Conservation (phyloP, 1,140 invertebrate species). For the Yoshiicerus persimilis region DNA sequence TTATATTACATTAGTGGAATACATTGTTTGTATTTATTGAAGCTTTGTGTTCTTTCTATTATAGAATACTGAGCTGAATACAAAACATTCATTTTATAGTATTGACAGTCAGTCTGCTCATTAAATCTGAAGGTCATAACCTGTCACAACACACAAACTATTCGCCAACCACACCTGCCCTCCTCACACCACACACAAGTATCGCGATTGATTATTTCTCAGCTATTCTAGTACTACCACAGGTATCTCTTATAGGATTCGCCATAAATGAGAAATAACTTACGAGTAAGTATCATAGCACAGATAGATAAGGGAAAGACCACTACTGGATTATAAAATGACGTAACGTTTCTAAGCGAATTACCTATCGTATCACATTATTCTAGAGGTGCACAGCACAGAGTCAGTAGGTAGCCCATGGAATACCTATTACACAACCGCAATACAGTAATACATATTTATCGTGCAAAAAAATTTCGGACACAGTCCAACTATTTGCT, state of each 20-base stretch:
- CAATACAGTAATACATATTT: neutral
- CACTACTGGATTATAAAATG: neutral
- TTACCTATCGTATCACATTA: too few relatives aligned
- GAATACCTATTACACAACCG: too few relatives aligned
- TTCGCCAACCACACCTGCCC: neutral
- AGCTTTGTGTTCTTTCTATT: too few relatives aligned
- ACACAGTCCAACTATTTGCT: neutral
- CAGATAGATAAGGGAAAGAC: neutral
- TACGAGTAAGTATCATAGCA: too few relatives aligned
- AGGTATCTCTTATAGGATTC: neutral
- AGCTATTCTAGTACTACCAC: too few relatives aligned
- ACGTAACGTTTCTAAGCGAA: neutral
- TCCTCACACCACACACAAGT: too few relatives aligned
- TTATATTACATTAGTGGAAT: neutral
- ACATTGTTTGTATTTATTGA: neutral
- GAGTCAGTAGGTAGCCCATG: too few relatives aligned
- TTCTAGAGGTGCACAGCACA: too few relatives aligned
- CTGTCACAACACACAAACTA: neutral
- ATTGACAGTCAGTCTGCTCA: neutral
- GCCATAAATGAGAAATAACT: neutral
- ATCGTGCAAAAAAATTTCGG: neutral
- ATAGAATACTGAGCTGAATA: neutral
- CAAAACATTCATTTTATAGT: neutral
- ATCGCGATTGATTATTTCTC: too few relatives aligned
- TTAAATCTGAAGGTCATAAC: slow-evolving; percentile 6